phyloP scores from a whole-genome alignment of 2,113 vertebrate species.

The Abramis brama region DNA sequence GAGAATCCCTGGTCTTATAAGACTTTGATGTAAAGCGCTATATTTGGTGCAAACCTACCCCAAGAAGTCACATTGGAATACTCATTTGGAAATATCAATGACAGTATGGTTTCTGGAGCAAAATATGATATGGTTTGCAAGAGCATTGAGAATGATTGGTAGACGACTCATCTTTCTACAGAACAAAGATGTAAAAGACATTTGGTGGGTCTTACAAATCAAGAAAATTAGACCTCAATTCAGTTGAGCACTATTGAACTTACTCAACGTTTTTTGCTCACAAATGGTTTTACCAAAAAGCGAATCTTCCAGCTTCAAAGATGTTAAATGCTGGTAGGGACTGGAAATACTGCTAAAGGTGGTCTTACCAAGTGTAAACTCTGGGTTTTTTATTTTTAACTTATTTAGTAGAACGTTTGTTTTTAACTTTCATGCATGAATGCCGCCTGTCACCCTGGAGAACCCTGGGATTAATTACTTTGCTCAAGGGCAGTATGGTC shows the following conservation, averaged over 20 bases:
- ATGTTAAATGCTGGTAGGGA: neutral
- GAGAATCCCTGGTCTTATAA: slow-evolving; percentile 15
- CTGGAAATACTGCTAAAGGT: neutral
- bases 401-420: neutral
- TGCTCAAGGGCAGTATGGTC: neutral
- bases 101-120: neutral
- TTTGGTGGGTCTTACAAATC: neutral
- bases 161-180: neutral
- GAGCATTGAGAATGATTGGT: neutral
- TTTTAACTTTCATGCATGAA: slow-evolving; percentile 13
- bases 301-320: neutral
- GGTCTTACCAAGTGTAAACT: neutral
- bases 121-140: neutral
- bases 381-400: neutral
- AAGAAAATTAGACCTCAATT: neutral
- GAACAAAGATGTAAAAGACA: neutral
- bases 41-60: neutral
- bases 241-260: neutral
- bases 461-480: slow-evolving; percentile 20
- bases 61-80: neutral
- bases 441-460: neutral
- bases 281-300: neutral
- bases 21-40: neutral
- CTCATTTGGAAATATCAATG: neutral
- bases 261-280: neutral